Evolutionary conservation across 2,888 invertebrate genomes (phyloP).

Genomic region (Acrocyrtus sp.): DNA sequence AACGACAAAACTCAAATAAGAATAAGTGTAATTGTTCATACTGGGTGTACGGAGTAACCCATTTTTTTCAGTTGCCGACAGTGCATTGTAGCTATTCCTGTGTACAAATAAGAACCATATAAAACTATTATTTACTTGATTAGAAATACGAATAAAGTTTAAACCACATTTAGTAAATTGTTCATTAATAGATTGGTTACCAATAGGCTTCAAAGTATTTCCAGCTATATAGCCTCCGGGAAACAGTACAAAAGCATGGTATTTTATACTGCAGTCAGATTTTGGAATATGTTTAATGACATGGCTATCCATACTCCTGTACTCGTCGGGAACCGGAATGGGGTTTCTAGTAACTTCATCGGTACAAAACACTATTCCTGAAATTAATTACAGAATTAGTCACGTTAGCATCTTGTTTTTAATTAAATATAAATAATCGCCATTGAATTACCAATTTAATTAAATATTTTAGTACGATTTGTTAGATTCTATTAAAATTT

Average conservation of each 20-base stretch:
- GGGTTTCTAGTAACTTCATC: background rate
- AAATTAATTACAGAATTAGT: no score
- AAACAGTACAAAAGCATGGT: conserved; percentile 37
- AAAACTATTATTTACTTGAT: background rate
- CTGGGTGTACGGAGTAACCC: conserved; percentile 29
- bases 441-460: no score
- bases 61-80: conserved; percentile 30
- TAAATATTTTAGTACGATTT: no score
- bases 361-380: conserved; percentile 37
- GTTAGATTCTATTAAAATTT: no score
- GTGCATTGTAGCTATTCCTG: conserved; percentile 37
- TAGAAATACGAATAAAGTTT: no score
- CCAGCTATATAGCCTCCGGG: conserved; percentile 9
- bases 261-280: conserved; percentile 24
- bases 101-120: conserved; percentile 2
- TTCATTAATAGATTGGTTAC: no score
- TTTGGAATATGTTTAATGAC: conserved; percentile 38
- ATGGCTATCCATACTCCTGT: conserved; percentile 23
- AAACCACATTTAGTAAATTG: no score
- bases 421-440: no score
- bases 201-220: conserved; percentile 14
- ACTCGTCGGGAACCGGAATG: conserved; percentile 23
- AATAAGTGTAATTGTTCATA: background rate
- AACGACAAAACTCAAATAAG: background rate
- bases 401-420: no score